Evolutionary conservation across 2,113 vertebrate species (phyloP).

Genomic region (Stictonetta naevosa): DNA sequence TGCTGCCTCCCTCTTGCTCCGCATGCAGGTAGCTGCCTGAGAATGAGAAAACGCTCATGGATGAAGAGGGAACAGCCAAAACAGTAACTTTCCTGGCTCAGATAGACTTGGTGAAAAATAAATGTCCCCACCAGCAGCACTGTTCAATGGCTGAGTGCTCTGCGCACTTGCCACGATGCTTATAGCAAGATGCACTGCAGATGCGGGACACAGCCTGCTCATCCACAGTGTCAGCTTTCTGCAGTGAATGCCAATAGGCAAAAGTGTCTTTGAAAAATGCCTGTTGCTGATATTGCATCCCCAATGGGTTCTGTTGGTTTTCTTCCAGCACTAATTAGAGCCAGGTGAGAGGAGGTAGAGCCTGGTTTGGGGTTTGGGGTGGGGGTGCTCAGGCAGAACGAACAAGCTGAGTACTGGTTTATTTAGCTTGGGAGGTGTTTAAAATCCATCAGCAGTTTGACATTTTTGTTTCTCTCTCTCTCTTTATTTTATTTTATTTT

Average conservation of each 20-base stretch:
- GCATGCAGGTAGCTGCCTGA: constrained; percentile 40
- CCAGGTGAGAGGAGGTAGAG: neutral
- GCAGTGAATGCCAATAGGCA: fast-evolving
- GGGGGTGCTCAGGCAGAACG: neutral
- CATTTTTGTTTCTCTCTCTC: neutral
- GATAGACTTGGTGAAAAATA: constrained; percentile 3
- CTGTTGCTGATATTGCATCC: neutral
- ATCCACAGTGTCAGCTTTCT: neutral
- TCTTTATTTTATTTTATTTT: too few species aligned
- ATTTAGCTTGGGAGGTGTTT: neutral
- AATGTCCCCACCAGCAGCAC: neutral
- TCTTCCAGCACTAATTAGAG: neutral
- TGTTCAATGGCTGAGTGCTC: fast-evolving
- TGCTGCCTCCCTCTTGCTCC: constrained; percentile 63
- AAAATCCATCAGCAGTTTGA: neutral
- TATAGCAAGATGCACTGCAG: fast-evolving
- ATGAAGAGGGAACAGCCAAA: constrained; percentile 48
- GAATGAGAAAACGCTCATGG: constrained; percentile 20
- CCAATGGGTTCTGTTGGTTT: neutral
- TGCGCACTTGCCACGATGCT: fast-evolving
- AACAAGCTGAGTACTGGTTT: neutral
- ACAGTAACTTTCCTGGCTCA: constrained; percentile 60
- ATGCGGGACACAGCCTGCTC: neutral
- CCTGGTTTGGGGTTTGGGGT: neutral
- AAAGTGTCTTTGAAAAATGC: neutral